Percentiles rank a stretch among this genome's conserved stretches.
Evolutionary conservation across 2,797 vertebrate species (phyloP).

Genomic region (Meda fulgida): DNA sequence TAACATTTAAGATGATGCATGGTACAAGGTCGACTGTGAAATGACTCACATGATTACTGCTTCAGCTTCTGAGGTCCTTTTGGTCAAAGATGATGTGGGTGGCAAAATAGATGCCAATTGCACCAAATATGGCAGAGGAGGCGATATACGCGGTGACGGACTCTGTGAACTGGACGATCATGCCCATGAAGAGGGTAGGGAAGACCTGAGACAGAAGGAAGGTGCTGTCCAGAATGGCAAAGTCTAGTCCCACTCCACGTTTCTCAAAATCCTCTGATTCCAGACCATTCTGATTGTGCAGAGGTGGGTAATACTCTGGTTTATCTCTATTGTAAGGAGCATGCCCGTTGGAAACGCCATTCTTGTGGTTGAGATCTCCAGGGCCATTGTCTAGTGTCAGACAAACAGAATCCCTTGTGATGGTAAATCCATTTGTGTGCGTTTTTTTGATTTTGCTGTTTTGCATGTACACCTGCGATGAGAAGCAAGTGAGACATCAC

Average conservation of each 20-base stretch:
- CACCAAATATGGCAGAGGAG: constrained; percentile 78
- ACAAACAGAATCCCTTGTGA: constrained; percentile 69
- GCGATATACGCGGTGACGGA: constrained; percentile 82
- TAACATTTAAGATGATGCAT: neutral
- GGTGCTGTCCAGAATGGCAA: constrained; percentile 83
- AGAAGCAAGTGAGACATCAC: constrained; percentile 7
- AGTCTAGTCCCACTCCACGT: constrained; percentile 82
- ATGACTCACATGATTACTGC: constrained; percentile 17
- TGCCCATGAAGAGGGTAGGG: constrained; percentile 83
- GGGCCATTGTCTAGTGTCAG: constrained; percentile 69
- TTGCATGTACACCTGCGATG: constrained; percentile 78
- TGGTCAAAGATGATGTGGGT: constrained; percentile 80
- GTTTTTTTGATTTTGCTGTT: constrained; percentile 72
- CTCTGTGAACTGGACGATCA: constrained; percentile 80
- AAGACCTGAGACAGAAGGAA: constrained; percentile 86
- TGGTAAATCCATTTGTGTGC: constrained; percentile 66
- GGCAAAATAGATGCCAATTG: constrained; percentile 77
- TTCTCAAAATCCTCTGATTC: constrained; percentile 69
- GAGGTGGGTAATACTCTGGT: constrained; percentile 62
- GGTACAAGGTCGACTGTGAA: neutral
- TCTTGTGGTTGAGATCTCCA: constrained; percentile 62
- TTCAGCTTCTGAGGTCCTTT: constrained; percentile 77
- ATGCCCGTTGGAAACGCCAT: constrained; percentile 61
- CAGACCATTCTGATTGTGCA: constrained; percentile 62
- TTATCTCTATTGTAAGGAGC: constrained; percentile 60